These are phyloP conservation scores for Prionace glauca DNA, from an alignment of 2,797 vertebrate genomes.

Conservation along the genomic window DNA sequence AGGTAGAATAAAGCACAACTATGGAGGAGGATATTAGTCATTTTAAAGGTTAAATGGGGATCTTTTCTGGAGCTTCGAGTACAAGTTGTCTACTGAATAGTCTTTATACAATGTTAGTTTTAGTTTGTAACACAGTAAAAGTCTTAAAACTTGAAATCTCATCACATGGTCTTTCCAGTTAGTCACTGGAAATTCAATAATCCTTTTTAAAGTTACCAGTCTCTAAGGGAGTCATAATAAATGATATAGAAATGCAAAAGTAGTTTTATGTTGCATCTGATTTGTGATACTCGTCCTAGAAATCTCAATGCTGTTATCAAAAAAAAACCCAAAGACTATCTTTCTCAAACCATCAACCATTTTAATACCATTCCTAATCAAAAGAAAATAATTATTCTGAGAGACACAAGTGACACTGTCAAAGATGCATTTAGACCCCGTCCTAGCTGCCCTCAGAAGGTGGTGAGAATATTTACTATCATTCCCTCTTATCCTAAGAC, in stretches of 20 bases:
- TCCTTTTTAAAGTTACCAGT: too few relatives aligned
- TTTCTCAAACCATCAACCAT: not conserved
- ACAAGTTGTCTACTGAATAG: too few relatives aligned
- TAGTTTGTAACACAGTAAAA: too few relatives aligned
- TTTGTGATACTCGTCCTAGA: not conserved
- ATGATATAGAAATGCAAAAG: not conserved
- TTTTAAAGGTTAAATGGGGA: too few relatives aligned
- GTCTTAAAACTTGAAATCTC: too few relatives aligned
- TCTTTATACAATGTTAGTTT: too few relatives aligned
- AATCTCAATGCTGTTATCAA: not conserved
- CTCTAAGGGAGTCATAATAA: not conserved
- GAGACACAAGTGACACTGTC: not conserved
- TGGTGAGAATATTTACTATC: not conserved
- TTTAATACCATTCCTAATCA: not conserved
- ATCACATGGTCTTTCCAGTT: too few relatives aligned
- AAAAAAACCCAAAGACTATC: not conserved
- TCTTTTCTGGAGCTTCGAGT: too few relatives aligned
- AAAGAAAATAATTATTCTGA: not conserved
- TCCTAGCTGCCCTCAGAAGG: not conserved
- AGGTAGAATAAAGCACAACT: too few relatives aligned
- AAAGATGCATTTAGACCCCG: not conserved
- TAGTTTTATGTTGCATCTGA: not conserved
- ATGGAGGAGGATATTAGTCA: too few relatives aligned
- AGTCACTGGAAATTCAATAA: too few relatives aligned
- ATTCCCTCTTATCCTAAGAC: not conserved